Evolutionary conservation across 2,888 invertebrate species (phyloP).

Genomic region (Troides helena): DNA sequence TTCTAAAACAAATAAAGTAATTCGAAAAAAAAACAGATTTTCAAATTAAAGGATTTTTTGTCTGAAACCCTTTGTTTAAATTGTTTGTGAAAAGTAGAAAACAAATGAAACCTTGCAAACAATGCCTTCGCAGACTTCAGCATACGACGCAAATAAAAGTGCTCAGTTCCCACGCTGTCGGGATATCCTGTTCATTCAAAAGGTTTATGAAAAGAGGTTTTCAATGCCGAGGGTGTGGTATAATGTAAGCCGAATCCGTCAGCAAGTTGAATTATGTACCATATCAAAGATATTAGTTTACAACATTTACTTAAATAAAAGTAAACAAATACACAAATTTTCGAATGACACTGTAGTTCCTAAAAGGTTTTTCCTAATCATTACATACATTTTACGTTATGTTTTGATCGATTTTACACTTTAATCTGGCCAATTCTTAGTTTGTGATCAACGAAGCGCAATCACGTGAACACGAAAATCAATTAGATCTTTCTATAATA

Average conservation of each 20-base stretch:
- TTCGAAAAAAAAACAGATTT: neutral
- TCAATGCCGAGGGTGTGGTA: constrained; percentile 20
- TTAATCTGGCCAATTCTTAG: neutral
- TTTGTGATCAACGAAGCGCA: neutral
- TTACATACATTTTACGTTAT: neutral
- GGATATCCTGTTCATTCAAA: constrained; percentile 13
- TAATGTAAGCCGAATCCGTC: constrained; percentile 12
- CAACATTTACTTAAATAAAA: no score
- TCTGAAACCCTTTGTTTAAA: neutral
- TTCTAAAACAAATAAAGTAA: neutral
- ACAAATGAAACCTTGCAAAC: constrained; percentile 5
- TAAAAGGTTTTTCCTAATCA: no score
- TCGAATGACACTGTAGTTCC: no score
- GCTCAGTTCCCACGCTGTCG: constrained; percentile 1
- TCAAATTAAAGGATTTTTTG: neutral
- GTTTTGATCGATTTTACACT: neutral
- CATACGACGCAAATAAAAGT: constrained; percentile 6
- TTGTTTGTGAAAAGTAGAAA: constrained; percentile 6
- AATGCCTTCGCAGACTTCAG: neutral
- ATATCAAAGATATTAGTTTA: neutral
- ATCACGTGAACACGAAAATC: constrained; percentile 1
- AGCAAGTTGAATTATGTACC: constrained; percentile 10
- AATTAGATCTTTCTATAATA: constrained; percentile 1
- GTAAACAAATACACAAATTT: no score
- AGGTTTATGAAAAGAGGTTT: constrained; percentile 21